These are phyloP conservation scores for Cryptoleucopteryx plumbea DNA, from an alignment of 2,113 vertebrate genomes.

Conservation along the genomic window DNA sequence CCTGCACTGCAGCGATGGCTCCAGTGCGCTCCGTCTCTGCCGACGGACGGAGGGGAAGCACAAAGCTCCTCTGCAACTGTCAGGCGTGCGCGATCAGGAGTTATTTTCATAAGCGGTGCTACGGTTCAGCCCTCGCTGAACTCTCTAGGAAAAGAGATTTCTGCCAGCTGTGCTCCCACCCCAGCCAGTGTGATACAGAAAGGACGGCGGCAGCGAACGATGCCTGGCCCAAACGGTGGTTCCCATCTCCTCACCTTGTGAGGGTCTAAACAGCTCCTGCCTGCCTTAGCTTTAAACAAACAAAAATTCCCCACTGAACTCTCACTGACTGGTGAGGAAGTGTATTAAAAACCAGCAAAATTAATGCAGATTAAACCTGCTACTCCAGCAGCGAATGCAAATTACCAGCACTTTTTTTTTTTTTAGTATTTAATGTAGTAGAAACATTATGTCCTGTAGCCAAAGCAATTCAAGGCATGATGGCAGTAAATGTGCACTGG, in stretches of 20 bases:
- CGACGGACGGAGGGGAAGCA: not conserved
- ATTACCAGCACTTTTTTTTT: not conserved
- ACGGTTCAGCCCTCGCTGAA: not conserved
- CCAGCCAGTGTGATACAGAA: accelerated
- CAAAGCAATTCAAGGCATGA: not conserved
- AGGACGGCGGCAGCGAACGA: accelerated
- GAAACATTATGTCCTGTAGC: not conserved
- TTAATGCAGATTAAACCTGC: not conserved
- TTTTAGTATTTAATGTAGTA: not conserved
- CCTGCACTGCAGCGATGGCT: not conserved
- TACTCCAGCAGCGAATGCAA: not conserved
- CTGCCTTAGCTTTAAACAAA: not conserved
- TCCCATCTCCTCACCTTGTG: no score
- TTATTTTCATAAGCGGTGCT: not conserved
- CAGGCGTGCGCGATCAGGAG: not conserved
- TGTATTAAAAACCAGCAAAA: not conserved
- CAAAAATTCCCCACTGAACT: not conserved
- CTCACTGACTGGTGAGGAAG: not conserved
- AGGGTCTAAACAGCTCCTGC: not conserved
- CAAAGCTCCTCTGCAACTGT: not conserved
- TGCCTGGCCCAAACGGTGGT: accelerated
- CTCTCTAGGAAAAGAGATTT: not conserved
- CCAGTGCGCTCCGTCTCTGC: accelerated
- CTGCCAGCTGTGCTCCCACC: not conserved
- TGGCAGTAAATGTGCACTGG: not conserved